phyloP scores from a whole-genome alignment of 2,113 vertebrate genomes.

The Anarhynchus alexandrinus region DNA sequence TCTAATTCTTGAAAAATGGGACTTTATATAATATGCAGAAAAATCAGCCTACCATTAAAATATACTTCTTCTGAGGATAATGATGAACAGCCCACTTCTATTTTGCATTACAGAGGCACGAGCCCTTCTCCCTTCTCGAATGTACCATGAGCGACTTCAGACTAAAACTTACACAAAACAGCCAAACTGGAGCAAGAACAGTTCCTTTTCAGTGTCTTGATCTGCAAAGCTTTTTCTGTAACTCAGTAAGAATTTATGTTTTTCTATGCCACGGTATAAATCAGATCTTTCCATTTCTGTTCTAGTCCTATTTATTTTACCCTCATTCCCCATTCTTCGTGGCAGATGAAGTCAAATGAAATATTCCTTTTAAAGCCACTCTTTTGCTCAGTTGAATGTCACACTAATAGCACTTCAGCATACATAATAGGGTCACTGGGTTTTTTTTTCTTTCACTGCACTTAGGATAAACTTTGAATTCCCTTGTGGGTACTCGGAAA shows the following conservation, averaged over 20 bases:
- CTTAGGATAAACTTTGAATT: neutral
- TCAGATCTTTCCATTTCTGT: neutral
- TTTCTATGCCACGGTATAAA: neutral
- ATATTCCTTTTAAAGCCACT: neutral
- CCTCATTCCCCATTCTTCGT: neutral
- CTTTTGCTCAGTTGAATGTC: neutral
- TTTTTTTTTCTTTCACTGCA: neutral
- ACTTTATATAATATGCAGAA: neutral
- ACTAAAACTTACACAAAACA: neutral
- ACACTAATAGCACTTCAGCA: neutral
- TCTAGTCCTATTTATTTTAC: neutral
- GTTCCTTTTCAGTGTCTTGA: neutral
- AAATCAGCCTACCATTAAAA: conserved; percentile 8
- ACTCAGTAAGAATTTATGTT: neutral
- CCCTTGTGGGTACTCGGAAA: neutral
- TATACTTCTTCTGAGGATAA: neutral
- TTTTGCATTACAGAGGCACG: neutral
- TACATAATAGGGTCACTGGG: neutral
- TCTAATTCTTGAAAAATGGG: neutral
- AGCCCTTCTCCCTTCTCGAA: neutral
- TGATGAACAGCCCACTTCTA: neutral
- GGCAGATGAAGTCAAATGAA: neutral
- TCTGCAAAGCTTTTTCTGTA: neutral
- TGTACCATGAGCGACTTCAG: neutral
- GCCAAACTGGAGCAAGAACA: neutral